Evolutionary conservation across 2,888 invertebrate genomes (phyloP).

Genomic region (Coelopa pilipes): DNA sequence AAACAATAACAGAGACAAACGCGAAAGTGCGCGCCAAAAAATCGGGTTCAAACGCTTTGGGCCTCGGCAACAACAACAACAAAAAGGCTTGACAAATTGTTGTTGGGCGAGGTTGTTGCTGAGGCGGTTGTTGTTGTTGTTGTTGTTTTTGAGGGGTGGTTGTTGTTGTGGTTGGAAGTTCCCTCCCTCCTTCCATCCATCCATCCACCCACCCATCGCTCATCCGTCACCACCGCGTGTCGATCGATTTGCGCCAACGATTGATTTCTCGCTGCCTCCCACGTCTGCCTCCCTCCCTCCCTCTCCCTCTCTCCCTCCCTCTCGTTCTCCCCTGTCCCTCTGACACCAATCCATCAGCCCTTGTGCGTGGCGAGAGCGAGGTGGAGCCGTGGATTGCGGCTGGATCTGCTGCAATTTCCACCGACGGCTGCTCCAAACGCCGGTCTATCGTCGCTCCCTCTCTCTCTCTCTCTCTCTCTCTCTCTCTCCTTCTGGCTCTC

Average conservation of each 20-base stretch:
- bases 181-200: too few relatives aligned
- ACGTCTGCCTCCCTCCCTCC: background rate
- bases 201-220: too few relatives aligned
- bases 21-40: conserved; percentile 36
- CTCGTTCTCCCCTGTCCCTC: conserved; percentile 34
- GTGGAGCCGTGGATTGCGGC: background rate
- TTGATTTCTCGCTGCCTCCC: background rate
- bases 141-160: conserved; percentile 37
- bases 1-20: conserved; percentile 32
- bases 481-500: too few relatives aligned
- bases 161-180: conserved; percentile 41
- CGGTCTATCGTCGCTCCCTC: background rate
- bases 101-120: conserved; percentile 30
- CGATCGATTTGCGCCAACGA: conserved; percentile 20
- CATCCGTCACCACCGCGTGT: conserved; percentile 14
- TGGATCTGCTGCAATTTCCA: conserved; percentile 33
- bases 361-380: background rate
- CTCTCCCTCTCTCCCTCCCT: conserved; percentile 12
- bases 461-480: background rate
- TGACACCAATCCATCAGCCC: conserved; percentile 30
- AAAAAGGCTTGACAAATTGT: conserved; percentile 9
- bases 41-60: conserved; percentile 44
- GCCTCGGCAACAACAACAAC: conserved; percentile 34
- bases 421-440: conserved; percentile 34
- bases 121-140: conserved; percentile 28